phyloP scores from a whole-genome alignment of 2,797 vertebrate genomes.

The Coracias cyanogaster region DNA sequence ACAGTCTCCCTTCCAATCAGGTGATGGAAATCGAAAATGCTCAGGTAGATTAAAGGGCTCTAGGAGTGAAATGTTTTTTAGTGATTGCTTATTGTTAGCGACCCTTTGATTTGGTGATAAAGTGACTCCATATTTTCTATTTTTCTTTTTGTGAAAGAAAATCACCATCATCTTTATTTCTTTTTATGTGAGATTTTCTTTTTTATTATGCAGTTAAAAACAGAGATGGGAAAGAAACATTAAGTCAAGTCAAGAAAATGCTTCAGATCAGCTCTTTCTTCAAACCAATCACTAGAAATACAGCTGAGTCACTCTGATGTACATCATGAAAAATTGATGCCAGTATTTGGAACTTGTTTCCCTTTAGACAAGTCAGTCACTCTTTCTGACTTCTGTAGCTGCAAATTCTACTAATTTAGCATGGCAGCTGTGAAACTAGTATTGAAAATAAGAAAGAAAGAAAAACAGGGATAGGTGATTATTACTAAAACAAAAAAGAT shows the following conservation, averaged over 20 bases:
- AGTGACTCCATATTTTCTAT: neutral
- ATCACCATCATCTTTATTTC: fast-evolving
- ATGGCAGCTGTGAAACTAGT: neutral
- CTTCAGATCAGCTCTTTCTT: neutral
- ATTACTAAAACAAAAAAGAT: neutral
- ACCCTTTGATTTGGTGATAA: neutral
- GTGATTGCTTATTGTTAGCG: neutral
- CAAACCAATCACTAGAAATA: neutral
- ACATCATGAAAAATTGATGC: neutral
- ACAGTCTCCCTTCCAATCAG: neutral
- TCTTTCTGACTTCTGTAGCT: neutral
- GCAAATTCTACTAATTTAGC: neutral
- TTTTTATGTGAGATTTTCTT: neutral
- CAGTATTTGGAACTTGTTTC: neutral
- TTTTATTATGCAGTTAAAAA: neutral
- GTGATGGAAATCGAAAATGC: neutral
- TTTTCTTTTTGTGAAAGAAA: neutral
- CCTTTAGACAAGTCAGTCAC: neutral
- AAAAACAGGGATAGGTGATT: neutral
- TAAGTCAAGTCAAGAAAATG: neutral
- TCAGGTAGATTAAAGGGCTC: neutral
- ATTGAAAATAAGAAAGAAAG: neutral
- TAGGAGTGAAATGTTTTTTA: neutral
- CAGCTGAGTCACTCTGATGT: neutral
- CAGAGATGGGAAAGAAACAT: neutral